Percentiles rank a stretch among this genome's conserved stretches.
These are phyloP conservation scores for Nowickia ferox DNA, from an alignment of 2,888 invertebrate species.

Conservation along the genomic window DNA sequence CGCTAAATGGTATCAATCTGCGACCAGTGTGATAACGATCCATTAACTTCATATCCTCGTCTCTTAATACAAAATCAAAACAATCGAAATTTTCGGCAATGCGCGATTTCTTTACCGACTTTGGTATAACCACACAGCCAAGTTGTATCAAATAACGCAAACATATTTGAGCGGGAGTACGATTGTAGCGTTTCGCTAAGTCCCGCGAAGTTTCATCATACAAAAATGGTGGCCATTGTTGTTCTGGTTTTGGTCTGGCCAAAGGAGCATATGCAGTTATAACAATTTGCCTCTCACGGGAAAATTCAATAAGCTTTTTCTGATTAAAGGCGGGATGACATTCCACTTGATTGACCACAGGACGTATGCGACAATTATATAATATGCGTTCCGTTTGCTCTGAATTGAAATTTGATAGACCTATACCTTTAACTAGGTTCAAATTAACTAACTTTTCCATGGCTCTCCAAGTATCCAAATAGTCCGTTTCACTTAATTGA, in stretches of 20 bases:
- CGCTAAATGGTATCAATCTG: slow-evolving; percentile 79
- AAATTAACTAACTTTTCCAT: slow-evolving; percentile 81
- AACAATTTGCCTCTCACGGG: slow-evolving; percentile 86
- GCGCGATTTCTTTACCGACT: slow-evolving; percentile 84
- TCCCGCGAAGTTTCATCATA: slow-evolving; percentile 82
- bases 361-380: slow-evolving; percentile 79
- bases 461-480: slow-evolving; percentile 81
- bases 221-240: slow-evolving; percentile 84
- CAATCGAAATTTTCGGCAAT: slow-evolving; percentile 85
- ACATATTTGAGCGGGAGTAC: slow-evolving; percentile 86
- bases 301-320: slow-evolving; percentile 86
- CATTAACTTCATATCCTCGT: slow-evolving; percentile 83
- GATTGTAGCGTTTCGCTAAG: slow-evolving; percentile 86
- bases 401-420: slow-evolving; percentile 81
- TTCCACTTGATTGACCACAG: slow-evolving; percentile 82
- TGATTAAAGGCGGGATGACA: slow-evolving; percentile 82
- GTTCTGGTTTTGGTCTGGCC: slow-evolving; percentile 85
- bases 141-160: slow-evolving; percentile 86
- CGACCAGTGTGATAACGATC: slow-evolving; percentile 77
- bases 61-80: slow-evolving; percentile 85
- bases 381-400: slow-evolving; percentile 80
- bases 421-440: slow-evolving; percentile 79
- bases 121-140: slow-evolving; percentile 85
- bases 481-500: slow-evolving; percentile 79
- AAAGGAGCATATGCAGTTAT: slow-evolving; percentile 90